phyloP scores from a whole-genome alignment of 2,797 vertebrate species.

The Ateles fusciceps region DNA sequence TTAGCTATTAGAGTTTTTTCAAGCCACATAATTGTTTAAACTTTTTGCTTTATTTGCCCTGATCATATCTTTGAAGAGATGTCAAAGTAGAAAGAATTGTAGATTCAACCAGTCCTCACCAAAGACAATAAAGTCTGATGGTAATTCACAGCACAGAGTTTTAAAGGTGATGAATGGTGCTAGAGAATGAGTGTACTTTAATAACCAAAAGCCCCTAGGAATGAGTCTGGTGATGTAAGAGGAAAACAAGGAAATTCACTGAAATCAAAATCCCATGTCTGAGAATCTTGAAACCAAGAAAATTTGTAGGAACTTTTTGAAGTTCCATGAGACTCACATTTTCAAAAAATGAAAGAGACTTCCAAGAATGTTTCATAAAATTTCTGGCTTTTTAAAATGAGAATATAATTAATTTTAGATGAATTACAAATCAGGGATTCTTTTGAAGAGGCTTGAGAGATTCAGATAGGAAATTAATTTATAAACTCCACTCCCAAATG shows the following conservation, averaged over 20 bases:
- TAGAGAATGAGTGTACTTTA: background rate
- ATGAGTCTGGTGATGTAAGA: background rate
- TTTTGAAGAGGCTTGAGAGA: background rate
- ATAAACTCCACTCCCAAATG: background rate
- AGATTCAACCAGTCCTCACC: background rate
- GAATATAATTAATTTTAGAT: background rate
- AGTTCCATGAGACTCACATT: background rate
- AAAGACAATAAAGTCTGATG: background rate
- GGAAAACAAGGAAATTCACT: background rate
- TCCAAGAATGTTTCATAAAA: background rate
- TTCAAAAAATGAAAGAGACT: constrained; percentile 3
- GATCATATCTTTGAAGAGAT: background rate
- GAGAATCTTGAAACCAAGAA: background rate
- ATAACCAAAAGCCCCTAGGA: background rate
- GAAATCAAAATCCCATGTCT: background rate
- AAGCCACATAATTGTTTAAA: background rate
- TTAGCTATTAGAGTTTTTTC: background rate
- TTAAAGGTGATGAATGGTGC: background rate
- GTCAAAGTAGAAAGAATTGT: background rate
- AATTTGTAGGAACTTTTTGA: background rate
- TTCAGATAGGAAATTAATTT: background rate
- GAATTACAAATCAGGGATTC: background rate
- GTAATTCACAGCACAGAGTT: background rate
- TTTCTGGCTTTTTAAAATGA: background rate
- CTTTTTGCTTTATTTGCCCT: background rate